Percentiles rank a stretch among this genome's conserved stretches.
Conservation (phyloP, 2,888 invertebrate genomes). For the Apamea anceps region DNA sequence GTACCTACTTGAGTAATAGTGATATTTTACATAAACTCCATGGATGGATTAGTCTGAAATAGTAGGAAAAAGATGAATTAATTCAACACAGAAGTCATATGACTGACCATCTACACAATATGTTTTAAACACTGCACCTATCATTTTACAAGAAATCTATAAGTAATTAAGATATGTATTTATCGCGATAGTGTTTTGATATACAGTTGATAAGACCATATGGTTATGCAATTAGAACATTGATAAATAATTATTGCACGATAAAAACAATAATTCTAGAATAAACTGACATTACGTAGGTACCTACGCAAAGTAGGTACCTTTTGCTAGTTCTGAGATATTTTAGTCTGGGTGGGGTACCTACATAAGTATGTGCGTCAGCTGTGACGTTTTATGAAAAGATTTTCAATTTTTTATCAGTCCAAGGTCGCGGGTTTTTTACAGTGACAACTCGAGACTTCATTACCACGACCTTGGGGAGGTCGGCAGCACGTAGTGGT, state of each 20-base stretch:
- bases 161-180: constrained; percentile 61
- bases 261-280: constrained; percentile 59
- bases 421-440: neutral
- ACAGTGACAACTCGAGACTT: neutral
- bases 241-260: constrained; percentile 54
- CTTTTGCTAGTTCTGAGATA: neutral
- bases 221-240: constrained; percentile 74
- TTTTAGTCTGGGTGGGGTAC: neutral
- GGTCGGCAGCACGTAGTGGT: neutral
- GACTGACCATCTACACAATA: constrained; percentile 40
- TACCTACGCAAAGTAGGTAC: constrained; percentile 6
- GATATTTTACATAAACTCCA: neutral
- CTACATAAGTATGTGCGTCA: constrained; percentile 1
- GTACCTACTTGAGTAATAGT: neutral
- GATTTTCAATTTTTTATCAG: neutral
- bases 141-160: constrained; percentile 59
- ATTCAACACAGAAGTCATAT: constrained; percentile 57
- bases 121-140: constrained; percentile 46
- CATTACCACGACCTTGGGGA: neutral
- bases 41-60: neutral
- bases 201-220: constrained; percentile 63
- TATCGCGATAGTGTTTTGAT: constrained; percentile 68
- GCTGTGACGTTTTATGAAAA: neutral
- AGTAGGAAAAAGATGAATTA: constrained; percentile 23
- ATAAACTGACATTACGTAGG: constrained; percentile 45